Conservation (phyloP, 2,797 vertebrate species). For the Danio aesculapii region DNA sequence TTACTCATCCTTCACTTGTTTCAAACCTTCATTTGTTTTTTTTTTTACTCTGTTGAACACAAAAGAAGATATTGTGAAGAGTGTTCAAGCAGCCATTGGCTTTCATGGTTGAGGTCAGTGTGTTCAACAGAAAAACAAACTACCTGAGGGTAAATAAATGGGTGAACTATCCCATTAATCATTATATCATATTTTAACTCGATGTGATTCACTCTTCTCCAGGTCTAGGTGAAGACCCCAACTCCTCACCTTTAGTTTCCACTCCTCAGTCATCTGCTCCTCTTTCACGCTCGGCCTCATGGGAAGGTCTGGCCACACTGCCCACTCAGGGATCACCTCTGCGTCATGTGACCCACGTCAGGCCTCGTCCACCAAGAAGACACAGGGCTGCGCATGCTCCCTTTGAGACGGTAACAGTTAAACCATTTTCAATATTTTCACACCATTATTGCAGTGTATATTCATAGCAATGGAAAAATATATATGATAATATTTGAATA, state of each 20-base stretch:
- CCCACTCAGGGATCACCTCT: conserved; percentile 90
- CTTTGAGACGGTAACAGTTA: conserved; percentile 75
- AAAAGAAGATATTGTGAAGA: too few species aligned
- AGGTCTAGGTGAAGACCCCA: conserved; percentile 78
- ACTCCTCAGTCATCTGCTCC: conserved; percentile 77
- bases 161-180: too few species aligned
- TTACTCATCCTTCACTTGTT: too few species aligned
- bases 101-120: too few species aligned
- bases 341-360: conserved; percentile 86
- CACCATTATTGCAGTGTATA: background rate
- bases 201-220: background rate
- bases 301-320: conserved; percentile 87
- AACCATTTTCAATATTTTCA: background rate
- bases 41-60: too few species aligned
- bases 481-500: too few species aligned
- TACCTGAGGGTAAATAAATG: too few species aligned
- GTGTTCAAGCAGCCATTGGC: too few species aligned
- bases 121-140: too few species aligned
- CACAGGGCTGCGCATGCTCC: conserved; percentile 78
- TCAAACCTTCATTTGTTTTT: too few species aligned
- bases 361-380: conserved; percentile 86
- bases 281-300: conserved; percentile 84
- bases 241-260: conserved; percentile 75
- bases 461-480: too few species aligned
- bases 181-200: background rate